Evolutionary conservation across 2,113 vertebrate species (phyloP).

Genomic region (Lepisosteus osseus): DNA sequence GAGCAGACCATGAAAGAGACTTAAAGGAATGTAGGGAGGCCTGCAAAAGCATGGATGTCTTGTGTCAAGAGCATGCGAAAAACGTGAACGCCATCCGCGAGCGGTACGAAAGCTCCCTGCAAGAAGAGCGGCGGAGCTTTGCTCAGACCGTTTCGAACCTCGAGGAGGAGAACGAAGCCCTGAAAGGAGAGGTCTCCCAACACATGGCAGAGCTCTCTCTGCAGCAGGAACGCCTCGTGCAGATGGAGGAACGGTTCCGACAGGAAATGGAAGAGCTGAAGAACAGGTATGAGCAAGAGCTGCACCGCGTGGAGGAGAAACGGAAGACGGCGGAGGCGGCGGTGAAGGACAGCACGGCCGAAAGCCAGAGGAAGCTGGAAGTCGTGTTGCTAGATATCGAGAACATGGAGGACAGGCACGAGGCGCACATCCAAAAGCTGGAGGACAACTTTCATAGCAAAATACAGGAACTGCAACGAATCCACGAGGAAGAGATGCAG

Average conservation of each 20-base stretch:
- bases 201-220: slow-evolving; percentile 63
- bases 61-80: slow-evolving; percentile 73
- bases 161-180: slow-evolving; percentile 74
- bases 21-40: slow-evolving; percentile 71
- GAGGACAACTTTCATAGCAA: slow-evolving; percentile 80
- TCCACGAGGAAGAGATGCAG: slow-evolving; percentile 77
- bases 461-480: slow-evolving; percentile 74
- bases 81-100: slow-evolving; percentile 66
- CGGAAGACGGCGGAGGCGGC: slow-evolving; percentile 62
- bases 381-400: slow-evolving; percentile 70
- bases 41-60: slow-evolving; percentile 60
- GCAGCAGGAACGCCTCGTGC: slow-evolving; percentile 61
- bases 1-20: slow-evolving; percentile 73
- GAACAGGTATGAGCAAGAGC: slow-evolving; percentile 66
- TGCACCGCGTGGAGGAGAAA: slow-evolving; percentile 65
- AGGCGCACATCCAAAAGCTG: slow-evolving; percentile 72
- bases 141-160: slow-evolving; percentile 63
- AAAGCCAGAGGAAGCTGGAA: slow-evolving; percentile 69
- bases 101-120: slow-evolving; percentile 75
- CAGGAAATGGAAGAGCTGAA: slow-evolving; percentile 65
- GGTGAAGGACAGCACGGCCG: slow-evolving; percentile 65
- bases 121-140: slow-evolving; percentile 75
- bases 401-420: slow-evolving; percentile 68
- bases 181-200: slow-evolving; percentile 69
- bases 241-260: slow-evolving; percentile 65